Evolutionary conservation across 1,140 invertebrate species (phyloP).

Genomic region (Achroia grisella): DNA sequence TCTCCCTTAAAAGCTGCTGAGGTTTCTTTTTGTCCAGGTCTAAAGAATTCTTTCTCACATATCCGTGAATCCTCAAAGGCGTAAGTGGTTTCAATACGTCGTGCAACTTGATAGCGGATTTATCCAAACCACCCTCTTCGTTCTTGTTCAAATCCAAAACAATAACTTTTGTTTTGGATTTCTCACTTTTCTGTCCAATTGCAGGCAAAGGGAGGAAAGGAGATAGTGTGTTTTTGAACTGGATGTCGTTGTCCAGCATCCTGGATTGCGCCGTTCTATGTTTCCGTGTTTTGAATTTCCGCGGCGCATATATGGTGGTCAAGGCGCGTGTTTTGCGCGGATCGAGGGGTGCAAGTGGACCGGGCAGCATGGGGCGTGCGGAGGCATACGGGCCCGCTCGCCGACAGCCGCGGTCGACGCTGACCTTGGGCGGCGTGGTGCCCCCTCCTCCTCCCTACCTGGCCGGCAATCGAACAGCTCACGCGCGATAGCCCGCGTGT

Average conservation of each 20-base stretch:
- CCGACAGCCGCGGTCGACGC: constrained; percentile 36
- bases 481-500: constrained; percentile 25
- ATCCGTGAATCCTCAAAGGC: constrained; percentile 44
- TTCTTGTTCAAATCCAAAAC: constrained; percentile 48
- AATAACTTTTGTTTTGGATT: constrained; percentile 52
- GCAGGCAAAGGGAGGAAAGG: constrained; percentile 67
- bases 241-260: constrained; percentile 59
- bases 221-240: constrained; percentile 49
- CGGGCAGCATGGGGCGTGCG: constrained; percentile 52
- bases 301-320: constrained; percentile 63
- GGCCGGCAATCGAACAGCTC: constrained; percentile 30
- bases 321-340: constrained; percentile 57
- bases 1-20: constrained; percentile 50
- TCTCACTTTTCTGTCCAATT: constrained; percentile 51
- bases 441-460: constrained; percentile 12
- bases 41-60: constrained; percentile 25
- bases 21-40: constrained; percentile 33
- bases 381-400: constrained; percentile 29
- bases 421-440: constrained; percentile 37
- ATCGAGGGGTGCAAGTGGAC: constrained; percentile 49
- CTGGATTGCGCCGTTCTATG: constrained; percentile 51
- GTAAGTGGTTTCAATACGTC: constrained; percentile 52
- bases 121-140: constrained; percentile 18
- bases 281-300: constrained; percentile 41
- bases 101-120: constrained; percentile 34